Evolutionary conservation across 2,113 vertebrate genomes (phyloP).

Genomic region (Athene noctua): DNA sequence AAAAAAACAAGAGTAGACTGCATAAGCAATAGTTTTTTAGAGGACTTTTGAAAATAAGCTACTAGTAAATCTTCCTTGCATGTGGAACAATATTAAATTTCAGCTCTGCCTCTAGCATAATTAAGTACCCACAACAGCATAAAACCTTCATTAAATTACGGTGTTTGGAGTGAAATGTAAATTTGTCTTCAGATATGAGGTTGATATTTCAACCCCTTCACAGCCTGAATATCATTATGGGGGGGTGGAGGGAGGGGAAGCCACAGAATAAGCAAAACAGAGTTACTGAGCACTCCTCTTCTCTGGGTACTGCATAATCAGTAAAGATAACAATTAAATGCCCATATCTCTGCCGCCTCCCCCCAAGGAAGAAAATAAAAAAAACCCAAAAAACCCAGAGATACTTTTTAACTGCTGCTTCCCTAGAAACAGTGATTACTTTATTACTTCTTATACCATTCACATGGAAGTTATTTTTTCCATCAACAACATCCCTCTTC

Average conservation of each 20-base stretch:
- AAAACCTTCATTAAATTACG: conserved; percentile 77
- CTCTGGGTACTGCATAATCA: neutral
- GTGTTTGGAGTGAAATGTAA: conserved; percentile 77
- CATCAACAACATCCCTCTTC: neutral
- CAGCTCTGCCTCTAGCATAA: conserved; percentile 70
- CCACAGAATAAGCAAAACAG: conserved; percentile 10
- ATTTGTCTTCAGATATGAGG: conserved; percentile 75
- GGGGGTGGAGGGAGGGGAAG: neutral
- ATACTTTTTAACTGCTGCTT: neutral
- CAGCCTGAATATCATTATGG: conserved; percentile 60
- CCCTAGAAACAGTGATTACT: neutral
- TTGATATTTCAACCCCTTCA: conserved; percentile 65
- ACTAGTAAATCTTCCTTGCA: conserved; percentile 45
- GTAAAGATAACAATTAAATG: neutral
- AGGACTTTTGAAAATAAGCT: conserved; percentile 57
- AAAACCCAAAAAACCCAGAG: neutral
- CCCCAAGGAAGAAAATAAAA: neutral
- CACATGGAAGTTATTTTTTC: neutral
- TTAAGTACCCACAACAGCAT: conserved; percentile 72
- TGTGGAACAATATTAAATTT: conserved; percentile 66
- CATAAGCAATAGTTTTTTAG: conserved; percentile 18
- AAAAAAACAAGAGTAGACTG: conserved; percentile 14
- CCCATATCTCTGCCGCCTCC: neutral
- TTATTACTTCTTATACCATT: neutral
- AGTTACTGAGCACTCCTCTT: neutral